Base-by-base conservation (phyloP, 2,888 invertebrate species). In the Eupithecia abbreviata region DNA sequence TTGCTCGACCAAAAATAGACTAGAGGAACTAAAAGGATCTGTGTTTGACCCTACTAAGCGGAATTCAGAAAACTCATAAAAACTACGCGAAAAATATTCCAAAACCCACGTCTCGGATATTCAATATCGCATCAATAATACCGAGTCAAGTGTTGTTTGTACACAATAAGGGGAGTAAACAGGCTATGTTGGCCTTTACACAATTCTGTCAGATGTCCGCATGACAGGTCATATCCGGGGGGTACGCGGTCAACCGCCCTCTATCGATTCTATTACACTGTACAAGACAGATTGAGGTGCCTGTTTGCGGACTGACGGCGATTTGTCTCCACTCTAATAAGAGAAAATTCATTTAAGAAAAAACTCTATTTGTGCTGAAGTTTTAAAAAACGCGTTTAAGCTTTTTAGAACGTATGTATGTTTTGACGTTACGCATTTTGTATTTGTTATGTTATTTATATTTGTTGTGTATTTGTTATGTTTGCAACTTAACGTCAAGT, bases 261-360 rank as follows among this genome's bases (percentile, higher is more conserved):
- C 88, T 88, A 90, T 91, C 92, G 90, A 91, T 93, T 93, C 92
- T 92, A 92, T 92, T 92, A 92, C 90, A 85, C 89, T 91, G 92
- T 87, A 80, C 83, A 79, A 82, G 92, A 91, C 92, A 91, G 89
- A 91, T 93, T 92, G 91, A 90, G 90, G 89, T 86, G 88, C 83
- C 84, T 86, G 81, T 82, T 81, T 85, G 72, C 72, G 70, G 75
- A 75, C 66, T 76, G 86, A 86, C 84, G 77, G 73, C 83, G 76
- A 86, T 87, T 88, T 86, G 87, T 86, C 85, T 84, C 82, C 79
- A 80, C 65, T 79, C 73, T 79, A 77, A 73, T 75, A 77, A 79
- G 73, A 58, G 74, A 74, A 68, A 78, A 79, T 70, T 69, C 73
- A 74, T 77, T 76, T 76, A 71, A 75, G 76, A 78, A 77, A 65